phyloP scores from a whole-genome alignment of 2,797 vertebrate species.

The Sebastiscus tertius region DNA sequence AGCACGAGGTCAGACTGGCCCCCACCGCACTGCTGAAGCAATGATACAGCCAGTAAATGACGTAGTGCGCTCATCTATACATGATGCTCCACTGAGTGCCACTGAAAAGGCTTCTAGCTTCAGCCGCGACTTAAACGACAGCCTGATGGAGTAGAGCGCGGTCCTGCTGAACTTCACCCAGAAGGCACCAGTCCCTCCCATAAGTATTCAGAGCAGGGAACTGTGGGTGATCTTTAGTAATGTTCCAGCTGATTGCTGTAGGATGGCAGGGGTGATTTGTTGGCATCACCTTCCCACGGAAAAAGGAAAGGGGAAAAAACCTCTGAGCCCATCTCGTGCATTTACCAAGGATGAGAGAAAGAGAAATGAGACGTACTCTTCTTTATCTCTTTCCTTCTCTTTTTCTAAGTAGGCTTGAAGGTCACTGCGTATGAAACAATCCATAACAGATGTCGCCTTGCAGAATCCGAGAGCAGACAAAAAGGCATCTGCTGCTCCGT shows the following conservation, averaged over 20 bases:
- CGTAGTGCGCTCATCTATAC: constrained; percentile 7
- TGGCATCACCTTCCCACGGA: constrained; percentile 41
- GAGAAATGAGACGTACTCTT: constrained; percentile 59
- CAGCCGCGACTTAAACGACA: constrained; percentile 20
- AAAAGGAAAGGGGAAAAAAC: constrained; percentile 29
- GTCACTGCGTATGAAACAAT: constrained; percentile 81
- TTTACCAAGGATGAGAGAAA: constrained; percentile 45
- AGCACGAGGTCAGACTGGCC: not conserved
- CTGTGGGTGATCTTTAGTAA: constrained; percentile 65
- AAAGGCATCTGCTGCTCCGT: constrained; percentile 58
- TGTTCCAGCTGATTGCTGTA: constrained; percentile 62
- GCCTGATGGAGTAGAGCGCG: constrained; percentile 9
- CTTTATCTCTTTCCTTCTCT: constrained; percentile 60
- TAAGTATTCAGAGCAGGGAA: constrained; percentile 50
- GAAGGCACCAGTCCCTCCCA: constrained; percentile 1
- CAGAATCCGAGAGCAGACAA: constrained; percentile 58
- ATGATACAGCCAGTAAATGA: constrained; percentile 3
- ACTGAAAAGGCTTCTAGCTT: constrained; percentile 8
- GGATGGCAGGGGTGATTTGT: constrained; percentile 58
- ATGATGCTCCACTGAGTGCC: constrained; percentile 32
- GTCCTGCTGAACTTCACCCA: constrained; percentile 41
- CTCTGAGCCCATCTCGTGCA: constrained; percentile 15
- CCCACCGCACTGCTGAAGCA: not conserved
- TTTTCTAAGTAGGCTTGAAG: constrained; percentile 84
- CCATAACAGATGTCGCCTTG: constrained; percentile 83